Conservation (phyloP, 2,113 vertebrate species). For the Amblyornis subalaris region DNA sequence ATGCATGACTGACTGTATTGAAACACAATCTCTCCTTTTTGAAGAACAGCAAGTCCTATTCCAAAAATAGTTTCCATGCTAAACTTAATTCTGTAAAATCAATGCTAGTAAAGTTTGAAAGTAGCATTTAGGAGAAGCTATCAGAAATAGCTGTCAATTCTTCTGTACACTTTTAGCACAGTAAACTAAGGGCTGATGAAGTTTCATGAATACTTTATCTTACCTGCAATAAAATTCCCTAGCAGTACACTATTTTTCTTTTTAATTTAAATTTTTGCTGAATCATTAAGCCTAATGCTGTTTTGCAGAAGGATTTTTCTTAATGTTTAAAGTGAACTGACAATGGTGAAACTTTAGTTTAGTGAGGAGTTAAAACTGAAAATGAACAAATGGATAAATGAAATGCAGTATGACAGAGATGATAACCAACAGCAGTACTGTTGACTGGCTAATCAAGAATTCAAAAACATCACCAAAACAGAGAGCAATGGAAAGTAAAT, state of each 20-base stretch:
- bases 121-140: neutral
- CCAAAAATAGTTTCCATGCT: neutral
- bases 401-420: neutral
- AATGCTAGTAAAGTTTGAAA: neutral
- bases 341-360: neutral
- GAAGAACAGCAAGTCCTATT: neutral
- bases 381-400: neutral
- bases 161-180: neutral
- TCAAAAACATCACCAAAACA: neutral
- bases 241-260: neutral
- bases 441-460: neutral
- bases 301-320: neutral
- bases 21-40: neutral
- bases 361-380: neutral
- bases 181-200: neutral
- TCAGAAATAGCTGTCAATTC: neutral
- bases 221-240: neutral
- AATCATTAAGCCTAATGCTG: neutral
- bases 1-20: neutral
- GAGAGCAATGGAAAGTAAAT: neutral
- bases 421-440: neutral
- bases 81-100: neutral
- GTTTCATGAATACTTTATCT: neutral
- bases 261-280: neutral
- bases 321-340: neutral